Conservation (phyloP, 2,113 vertebrate genomes). For the Addax nasomaculatus region DNA sequence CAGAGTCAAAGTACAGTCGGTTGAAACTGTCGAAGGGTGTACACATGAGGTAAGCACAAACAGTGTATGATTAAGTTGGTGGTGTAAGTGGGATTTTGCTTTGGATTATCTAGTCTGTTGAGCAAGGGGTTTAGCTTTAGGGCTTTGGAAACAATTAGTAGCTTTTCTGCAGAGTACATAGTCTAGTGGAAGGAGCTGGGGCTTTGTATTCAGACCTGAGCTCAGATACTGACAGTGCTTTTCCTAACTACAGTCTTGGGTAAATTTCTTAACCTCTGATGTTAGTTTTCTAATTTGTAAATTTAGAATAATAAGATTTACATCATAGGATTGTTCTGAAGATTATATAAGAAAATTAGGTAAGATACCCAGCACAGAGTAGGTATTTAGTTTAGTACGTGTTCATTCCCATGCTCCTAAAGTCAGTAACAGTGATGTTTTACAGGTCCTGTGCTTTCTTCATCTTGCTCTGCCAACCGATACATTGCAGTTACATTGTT, state of each 20-base stretch:
- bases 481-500: not conserved
- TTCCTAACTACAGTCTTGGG: not conserved
- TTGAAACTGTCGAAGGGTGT: slow-evolving; percentile 96
- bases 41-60: slow-evolving; percentile 90
- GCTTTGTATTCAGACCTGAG: not conserved
- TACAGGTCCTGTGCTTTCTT: not conserved
- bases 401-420: not conserved
- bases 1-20: slow-evolving; percentile 92
- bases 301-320: not conserved
- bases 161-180: not conserved
- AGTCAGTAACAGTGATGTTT: not conserved
- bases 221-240: not conserved
- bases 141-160: not conserved
- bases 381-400: not conserved
- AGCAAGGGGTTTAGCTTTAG: not conserved
- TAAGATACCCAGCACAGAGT: not conserved
- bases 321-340: not conserved
- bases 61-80: not conserved
- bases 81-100: not conserved
- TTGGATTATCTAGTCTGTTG: not conserved
- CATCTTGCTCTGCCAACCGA: not conserved
- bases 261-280: not conserved
- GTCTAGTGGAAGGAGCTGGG: not conserved
- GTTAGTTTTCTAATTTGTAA: not conserved
- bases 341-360: not conserved